Base-by-base conservation (phyloP, 2,797 vertebrate species). In the Serranus cabrilla region DNA sequence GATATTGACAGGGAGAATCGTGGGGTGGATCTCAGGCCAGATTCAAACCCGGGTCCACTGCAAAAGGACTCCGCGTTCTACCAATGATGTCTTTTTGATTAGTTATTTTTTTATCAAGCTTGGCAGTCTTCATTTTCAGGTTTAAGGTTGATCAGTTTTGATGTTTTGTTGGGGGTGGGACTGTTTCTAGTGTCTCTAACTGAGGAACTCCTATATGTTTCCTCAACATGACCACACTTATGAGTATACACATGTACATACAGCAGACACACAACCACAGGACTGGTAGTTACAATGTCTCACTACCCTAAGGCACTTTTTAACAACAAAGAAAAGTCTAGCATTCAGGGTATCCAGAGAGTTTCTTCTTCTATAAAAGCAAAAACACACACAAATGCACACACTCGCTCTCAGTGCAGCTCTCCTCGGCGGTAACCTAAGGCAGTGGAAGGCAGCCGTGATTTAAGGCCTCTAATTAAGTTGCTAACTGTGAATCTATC, bases 401-500 rank as follows among this genome's bases (percentile, higher is more conserved):
- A 60, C 64, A 23, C 31, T 37, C 63, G 31, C 59, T 65, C 60
- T 47, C 23, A 1, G 37, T 74, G 47, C 68, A 47, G 59, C 80
- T 75, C 74, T 78, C 58, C 54, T 27, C 64, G 0, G 64, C 81
- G n/a, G 31, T 81, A 64, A 81, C 91, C 81, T 12, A 1, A 54
- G 85, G 89, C 86, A 12, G 49, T 59, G 58, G 74, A 84, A 76
- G 81, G 68, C 78, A 73, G 85, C 78, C 75, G 3, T 90, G 91
- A 94, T 92, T 89, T 91, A 91, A 89, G 51, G 71, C 58, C 73
- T 91, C 89, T 92, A 92, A 93, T 94, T 93, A 93, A 90, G 82
- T 81, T 76, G 80, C 89, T 88, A 82, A 89, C 87, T 91, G 81
- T 86, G 90, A 89, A 86, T 91, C 88, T 86, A 82, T 90, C 23